Percentiles rank a stretch among this genome's conserved stretches.
Conservation (phyloP, 2,888 invertebrate genomes). For the Carpatolechia fugitivella region DNA sequence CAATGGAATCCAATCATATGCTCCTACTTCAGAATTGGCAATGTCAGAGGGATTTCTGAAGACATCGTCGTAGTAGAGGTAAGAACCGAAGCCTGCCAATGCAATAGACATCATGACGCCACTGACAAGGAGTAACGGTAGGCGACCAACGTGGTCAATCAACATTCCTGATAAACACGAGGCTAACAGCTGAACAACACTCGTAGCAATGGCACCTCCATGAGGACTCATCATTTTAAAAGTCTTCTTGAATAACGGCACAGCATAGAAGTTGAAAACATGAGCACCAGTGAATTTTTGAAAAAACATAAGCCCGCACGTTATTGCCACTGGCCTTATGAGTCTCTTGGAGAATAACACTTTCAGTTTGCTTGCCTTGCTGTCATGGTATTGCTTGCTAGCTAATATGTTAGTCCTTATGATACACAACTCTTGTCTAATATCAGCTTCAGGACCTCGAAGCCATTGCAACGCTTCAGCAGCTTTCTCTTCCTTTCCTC, state of each 20-base stretch:
- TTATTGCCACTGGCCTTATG: slow-evolving; percentile 86
- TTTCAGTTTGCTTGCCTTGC: slow-evolving; percentile 54
- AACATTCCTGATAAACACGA: slow-evolving; percentile 89
- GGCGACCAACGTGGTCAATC: slow-evolving; percentile 91
- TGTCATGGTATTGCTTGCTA: slow-evolving; percentile 59
- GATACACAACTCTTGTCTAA: slow-evolving; percentile 85
- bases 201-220: slow-evolving; percentile 89
- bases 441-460: slow-evolving; percentile 87
- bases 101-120: slow-evolving; percentile 92
- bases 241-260: slow-evolving; percentile 91
- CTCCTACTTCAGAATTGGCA: slow-evolving; percentile 63
- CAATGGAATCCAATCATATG: slow-evolving; percentile 90
- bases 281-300: slow-evolving; percentile 91
- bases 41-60: slow-evolving; percentile 59
- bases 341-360: slow-evolving; percentile 64
- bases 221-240: slow-evolving; percentile 89
- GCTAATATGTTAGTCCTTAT: slow-evolving; percentile 84
- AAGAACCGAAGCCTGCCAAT: slow-evolving; percentile 89
- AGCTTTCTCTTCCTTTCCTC: slow-evolving; percentile 87
- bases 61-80: slow-evolving; percentile 87
- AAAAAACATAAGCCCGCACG: slow-evolving; percentile 93
- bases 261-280: slow-evolving; percentile 90
- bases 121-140: slow-evolving; percentile 90
- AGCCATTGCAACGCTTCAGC: slow-evolving; percentile 88
- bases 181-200: slow-evolving; percentile 89